Evolutionary conservation across 2,888 invertebrate species (phyloP).

Genomic region (Monoplex corrugatus): DNA sequence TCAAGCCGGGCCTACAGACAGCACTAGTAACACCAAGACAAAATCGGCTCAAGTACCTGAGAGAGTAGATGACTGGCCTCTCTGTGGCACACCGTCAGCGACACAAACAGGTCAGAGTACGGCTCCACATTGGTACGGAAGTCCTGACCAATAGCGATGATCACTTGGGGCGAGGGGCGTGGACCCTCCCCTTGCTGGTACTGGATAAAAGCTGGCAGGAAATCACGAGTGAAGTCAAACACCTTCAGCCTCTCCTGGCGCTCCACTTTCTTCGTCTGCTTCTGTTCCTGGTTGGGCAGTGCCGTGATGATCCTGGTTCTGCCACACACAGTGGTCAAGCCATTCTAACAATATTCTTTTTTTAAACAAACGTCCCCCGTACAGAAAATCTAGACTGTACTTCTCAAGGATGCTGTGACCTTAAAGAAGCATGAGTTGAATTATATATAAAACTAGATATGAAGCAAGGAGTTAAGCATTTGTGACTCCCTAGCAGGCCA

Average conservation of each 20-base stretch:
- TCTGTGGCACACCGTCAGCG: slow-evolving; percentile 61
- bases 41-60: slow-evolving; percentile 63
- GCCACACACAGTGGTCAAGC: slow-evolving; percentile 33
- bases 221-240: slow-evolving; percentile 64
- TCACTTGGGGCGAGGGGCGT: slow-evolving; percentile 64
- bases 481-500: too few species aligned
- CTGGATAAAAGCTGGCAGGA: slow-evolving; percentile 59
- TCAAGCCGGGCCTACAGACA: too few species aligned
- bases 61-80: slow-evolving; percentile 59
- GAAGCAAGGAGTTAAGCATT: background rate
- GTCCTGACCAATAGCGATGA: slow-evolving; percentile 69
- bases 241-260: slow-evolving; percentile 60
- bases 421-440: too few species aligned
- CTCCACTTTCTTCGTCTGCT: slow-evolving; percentile 60
- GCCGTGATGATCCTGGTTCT: slow-evolving; percentile 68
- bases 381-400: too few species aligned
- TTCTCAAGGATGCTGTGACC: too few species aligned
- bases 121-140: slow-evolving; percentile 58
- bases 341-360: background rate
- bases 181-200: slow-evolving; percentile 57
- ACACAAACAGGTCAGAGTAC: slow-evolving; percentile 61
- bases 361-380: background rate
- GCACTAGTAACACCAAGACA: too few species aligned
- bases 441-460: background rate
- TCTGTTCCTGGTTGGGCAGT: slow-evolving; percentile 55